phyloP scores from a whole-genome alignment of 2,888 invertebrate species.

The Bombylius major region DNA sequence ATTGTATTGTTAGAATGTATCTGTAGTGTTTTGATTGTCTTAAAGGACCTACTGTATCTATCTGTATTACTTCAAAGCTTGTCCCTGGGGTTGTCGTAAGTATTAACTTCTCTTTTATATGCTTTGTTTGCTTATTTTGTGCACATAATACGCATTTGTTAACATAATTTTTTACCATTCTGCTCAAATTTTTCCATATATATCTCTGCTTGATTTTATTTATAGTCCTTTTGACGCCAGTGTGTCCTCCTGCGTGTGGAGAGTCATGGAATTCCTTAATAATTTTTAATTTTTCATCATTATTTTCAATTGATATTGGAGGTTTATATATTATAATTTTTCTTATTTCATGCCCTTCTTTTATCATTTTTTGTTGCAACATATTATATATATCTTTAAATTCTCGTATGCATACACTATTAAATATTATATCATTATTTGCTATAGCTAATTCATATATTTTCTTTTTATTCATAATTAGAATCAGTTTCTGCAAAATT shows the following conservation, averaged over 20 bases:
- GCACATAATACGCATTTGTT: neutral
- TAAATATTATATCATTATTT: neutral
- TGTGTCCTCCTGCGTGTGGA: neutral
- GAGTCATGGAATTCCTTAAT: neutral
- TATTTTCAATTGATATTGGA: neutral
- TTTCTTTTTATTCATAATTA: neutral
- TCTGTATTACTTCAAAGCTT: neutral
- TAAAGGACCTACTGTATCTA: conserved; percentile 1
- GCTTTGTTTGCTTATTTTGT: neutral
- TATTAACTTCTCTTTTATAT: neutral
- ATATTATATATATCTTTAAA: neutral
- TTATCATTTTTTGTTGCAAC: neutral
- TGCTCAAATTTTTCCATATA: neutral
- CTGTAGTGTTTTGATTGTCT: neutral
- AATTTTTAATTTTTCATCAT: neutral
- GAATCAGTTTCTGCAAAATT: neutral
- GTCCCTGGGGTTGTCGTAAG: neutral
- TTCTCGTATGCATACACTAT: neutral
- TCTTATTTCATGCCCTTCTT: neutral
- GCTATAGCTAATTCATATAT: neutral
- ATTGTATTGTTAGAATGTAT: conserved; percentile 1
- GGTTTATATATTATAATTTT: neutral
- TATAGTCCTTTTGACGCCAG: neutral
- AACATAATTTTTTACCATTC: neutral
- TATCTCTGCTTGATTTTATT: neutral